A percentile compares a stretch with the other conserved stretches of the same genome.
Conservation (phyloP, 2,113 vertebrate species). For the Eudyptes chrysolophus region DNA sequence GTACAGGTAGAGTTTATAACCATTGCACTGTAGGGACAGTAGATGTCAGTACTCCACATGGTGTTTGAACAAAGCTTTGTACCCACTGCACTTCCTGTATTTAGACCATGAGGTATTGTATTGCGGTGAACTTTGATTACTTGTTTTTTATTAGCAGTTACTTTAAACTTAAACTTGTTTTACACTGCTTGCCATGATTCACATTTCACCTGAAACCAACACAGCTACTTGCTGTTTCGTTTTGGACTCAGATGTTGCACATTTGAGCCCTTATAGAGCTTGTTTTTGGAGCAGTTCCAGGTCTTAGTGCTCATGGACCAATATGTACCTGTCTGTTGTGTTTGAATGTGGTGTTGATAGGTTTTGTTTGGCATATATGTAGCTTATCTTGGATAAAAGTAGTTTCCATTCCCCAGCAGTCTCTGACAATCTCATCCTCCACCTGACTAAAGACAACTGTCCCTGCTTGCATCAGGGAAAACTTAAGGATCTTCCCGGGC, state of each 20-base stretch:
- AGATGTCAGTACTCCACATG: neutral
- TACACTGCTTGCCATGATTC: neutral
- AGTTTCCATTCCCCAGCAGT: neutral
- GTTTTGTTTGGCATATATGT: neutral
- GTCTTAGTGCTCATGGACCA: neutral
- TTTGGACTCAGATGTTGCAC: neutral
- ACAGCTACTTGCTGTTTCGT: neutral
- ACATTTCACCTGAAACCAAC: neutral
- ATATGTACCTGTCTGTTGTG: neutral
- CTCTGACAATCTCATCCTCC: neutral
- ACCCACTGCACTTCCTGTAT: neutral
- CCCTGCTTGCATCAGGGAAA: neutral
- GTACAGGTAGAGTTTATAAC: constrained; percentile 85
- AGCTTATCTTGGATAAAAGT: neutral
- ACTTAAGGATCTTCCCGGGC: neutral
- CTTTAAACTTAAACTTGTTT: neutral
- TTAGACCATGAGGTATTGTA: neutral
- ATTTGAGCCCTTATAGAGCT: neutral
- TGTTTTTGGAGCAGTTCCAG: neutral
- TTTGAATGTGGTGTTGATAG: neutral
- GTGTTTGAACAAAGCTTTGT: neutral
- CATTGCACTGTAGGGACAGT: neutral
- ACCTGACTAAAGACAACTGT: neutral
- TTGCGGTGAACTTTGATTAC: neutral
- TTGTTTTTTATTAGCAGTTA: neutral